A percentile compares a stretch with the other conserved stretches of the same genome.
Conservation (phyloP, 1,140 invertebrate genomes). For the Coptotermes formosanus region DNA sequence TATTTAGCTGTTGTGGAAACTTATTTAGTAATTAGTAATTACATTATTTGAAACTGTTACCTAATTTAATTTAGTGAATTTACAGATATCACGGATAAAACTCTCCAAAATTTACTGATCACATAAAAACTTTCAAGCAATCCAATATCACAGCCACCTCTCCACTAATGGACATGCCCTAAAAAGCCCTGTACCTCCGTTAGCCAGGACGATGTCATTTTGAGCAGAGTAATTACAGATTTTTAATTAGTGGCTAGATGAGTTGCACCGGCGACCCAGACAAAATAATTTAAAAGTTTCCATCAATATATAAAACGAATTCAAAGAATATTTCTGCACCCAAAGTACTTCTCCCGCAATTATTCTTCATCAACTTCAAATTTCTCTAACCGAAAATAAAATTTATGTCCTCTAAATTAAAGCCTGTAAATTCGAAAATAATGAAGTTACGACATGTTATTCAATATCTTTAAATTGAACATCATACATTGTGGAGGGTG, state of each 20-base stretch:
- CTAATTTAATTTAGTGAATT: neutral
- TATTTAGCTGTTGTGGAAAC: neutral
- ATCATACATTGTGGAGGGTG: too few relatives aligned
- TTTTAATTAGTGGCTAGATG: conserved; percentile 14
- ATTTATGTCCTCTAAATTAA: too few relatives aligned
- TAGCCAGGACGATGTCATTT: neutral
- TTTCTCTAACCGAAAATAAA: neutral
- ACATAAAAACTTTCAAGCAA: conserved; percentile 5
- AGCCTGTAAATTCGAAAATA: neutral
- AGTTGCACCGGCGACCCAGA: neutral
- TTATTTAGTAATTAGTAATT: neutral
- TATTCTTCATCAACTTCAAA: neutral
- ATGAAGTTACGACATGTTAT: neutral
- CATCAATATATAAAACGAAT: neutral
- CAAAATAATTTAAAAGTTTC: conserved; percentile 20
- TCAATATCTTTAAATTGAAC: too few relatives aligned
- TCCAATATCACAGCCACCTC: neutral
- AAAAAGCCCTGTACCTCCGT: neutral
- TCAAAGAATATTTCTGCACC: neutral
- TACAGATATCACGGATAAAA: neutral
- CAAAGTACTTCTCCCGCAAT: neutral
- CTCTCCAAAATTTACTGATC: neutral
- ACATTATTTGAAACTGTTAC: neutral
- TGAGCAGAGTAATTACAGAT: conserved; percentile 16
- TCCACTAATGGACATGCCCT: neutral